phyloP scores from a whole-genome alignment of 2,797 vertebrate species.

The Pseudotriccus pelzelni region DNA sequence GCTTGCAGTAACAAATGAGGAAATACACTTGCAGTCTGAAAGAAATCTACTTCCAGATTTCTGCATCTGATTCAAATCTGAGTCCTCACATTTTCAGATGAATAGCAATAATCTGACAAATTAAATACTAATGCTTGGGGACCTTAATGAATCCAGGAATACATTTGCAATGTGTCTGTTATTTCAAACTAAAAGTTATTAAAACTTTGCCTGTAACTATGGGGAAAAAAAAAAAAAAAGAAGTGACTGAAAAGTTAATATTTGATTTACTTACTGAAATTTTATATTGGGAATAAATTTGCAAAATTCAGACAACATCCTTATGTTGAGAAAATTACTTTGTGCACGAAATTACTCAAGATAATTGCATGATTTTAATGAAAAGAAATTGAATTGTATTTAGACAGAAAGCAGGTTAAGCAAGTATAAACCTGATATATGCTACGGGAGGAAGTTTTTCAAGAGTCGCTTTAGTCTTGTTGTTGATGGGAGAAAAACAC shows the following conservation, averaged over 20 bases:
- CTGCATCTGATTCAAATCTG: not conserved
- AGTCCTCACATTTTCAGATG: not conserved
- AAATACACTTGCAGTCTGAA: not conserved
- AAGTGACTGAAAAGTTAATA: not conserved
- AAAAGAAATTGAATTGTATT: slow-evolving; percentile 25
- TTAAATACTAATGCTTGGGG: not conserved
- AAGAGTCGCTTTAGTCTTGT: not conserved
- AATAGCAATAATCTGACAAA: not conserved
- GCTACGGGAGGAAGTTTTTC: not conserved
- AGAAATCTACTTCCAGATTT: not conserved
- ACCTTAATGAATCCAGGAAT: not conserved
- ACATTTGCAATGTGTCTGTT: not conserved
- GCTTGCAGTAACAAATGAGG: not conserved
- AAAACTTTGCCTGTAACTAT: not conserved
- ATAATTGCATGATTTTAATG: slow-evolving; percentile 12
- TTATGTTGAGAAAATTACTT: not conserved
- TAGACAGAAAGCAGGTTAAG: not conserved
- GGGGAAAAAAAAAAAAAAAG: not conserved
- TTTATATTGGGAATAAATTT: not conserved
- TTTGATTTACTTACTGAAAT: not conserved
- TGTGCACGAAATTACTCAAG: not conserved
- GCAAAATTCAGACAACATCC: not conserved
- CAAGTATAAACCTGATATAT: slow-evolving; percentile 9
- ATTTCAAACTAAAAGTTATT: not conserved
- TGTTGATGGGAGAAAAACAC: not conserved